These are phyloP conservation scores for Heliconius cydno DNA, from an alignment of 2,888 invertebrate species.

Conservation along the genomic window DNA sequence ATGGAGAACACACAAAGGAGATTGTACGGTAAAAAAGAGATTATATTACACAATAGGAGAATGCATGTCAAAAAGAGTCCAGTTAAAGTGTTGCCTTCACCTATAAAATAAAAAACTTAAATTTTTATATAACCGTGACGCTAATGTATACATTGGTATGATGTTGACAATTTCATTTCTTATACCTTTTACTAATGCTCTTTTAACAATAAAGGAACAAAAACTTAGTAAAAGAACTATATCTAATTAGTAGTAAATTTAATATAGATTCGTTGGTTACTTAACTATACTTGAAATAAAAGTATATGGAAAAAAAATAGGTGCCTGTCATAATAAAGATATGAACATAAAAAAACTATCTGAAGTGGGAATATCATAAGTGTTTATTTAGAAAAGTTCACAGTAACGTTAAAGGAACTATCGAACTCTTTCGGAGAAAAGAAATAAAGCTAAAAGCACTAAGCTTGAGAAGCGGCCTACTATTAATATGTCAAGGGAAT, in stretches of 20 bases:
- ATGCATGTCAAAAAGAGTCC: too few species aligned
- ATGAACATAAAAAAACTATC: not conserved
- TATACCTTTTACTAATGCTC: not conserved
- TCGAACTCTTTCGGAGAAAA: constrained; percentile 26
- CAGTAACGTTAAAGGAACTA: constrained; percentile 23
- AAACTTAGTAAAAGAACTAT: not conserved
- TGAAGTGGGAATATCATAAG: constrained; percentile 5
- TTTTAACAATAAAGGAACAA: not conserved
- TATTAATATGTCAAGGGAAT: constrained; percentile 61
- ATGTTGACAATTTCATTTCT: not conserved
- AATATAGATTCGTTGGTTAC: too few species aligned
- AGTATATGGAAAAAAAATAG: too few species aligned
- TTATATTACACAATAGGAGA: too few species aligned
- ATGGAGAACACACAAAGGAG: too few species aligned
- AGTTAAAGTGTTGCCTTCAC: too few species aligned
- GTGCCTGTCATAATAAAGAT: too few species aligned
- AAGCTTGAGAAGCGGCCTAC: constrained; percentile 42
- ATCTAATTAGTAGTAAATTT: too few species aligned
- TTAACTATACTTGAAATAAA: too few species aligned
- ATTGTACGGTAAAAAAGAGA: too few species aligned
- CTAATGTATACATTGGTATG: not conserved
- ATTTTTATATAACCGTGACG: not conserved
- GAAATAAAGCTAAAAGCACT: constrained; percentile 30
- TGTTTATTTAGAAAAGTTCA: constrained; percentile 15
- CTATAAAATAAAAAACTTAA: too few species aligned